phyloP scores from a whole-genome alignment of 2,888 invertebrate species.

The Creontiades dilutus region DNA sequence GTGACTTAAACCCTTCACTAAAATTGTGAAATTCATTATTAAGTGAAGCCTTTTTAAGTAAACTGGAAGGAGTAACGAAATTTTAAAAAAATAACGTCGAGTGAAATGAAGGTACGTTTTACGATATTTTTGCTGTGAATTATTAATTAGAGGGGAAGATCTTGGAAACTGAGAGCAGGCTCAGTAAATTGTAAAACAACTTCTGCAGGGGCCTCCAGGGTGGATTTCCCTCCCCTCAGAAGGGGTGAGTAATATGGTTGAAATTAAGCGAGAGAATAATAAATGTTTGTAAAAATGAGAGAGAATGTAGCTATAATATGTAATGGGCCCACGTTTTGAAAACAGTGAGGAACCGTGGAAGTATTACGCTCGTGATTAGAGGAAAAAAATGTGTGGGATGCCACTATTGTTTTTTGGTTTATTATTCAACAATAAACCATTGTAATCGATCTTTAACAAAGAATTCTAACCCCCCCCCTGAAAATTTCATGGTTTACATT shows the following conservation, averaged over 20 bases:
- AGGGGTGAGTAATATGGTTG: constrained; percentile 9
- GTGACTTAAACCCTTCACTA: background rate
- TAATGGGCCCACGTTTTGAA: background rate
- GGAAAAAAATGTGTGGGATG: too few relatives aligned
- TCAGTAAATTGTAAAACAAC: constrained; percentile 37
- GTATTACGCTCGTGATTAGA: too few relatives aligned
- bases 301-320: background rate
- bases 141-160: constrained; percentile 46
- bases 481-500: too few relatives aligned
- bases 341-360: background rate
- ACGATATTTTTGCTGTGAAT: constrained; percentile 20
- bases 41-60: background rate
- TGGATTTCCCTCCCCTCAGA: background rate
- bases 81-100: background rate
- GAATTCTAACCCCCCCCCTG: too few relatives aligned
- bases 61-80: too few relatives aligned
- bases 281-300: constrained; percentile 1
- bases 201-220: background rate
- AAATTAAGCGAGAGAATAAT: constrained; percentile 14
- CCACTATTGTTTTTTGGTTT: too few relatives aligned
- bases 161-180: constrained; percentile 8
- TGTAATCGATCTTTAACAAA: too few relatives aligned
- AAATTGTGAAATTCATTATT: constrained; percentile 21
- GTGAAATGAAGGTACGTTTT: constrained; percentile 9
- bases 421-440: too few relatives aligned